phyloP scores from a whole-genome alignment of 2,797 vertebrate genomes.

The Pteronotus mesoamericanus region DNA sequence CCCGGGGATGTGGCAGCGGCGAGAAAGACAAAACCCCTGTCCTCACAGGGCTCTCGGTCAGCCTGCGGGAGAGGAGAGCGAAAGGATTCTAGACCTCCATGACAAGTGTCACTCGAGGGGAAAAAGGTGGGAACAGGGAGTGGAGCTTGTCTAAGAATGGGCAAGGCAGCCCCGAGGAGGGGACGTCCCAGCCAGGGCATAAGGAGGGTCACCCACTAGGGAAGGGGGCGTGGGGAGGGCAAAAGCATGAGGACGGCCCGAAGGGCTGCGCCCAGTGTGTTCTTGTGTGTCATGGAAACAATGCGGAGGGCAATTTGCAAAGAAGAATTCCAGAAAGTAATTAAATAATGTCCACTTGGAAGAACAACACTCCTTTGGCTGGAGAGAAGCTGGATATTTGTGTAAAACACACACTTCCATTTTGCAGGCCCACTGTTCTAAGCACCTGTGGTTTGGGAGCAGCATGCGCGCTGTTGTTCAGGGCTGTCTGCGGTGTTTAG shows the following conservation, averaged over 20 bases:
- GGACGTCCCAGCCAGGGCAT: too few relatives aligned
- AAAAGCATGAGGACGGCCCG: neutral
- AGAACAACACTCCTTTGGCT: neutral
- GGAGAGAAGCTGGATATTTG: neutral
- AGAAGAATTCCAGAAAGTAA: neutral
- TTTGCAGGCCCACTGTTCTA: neutral
- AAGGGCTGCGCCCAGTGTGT: neutral
- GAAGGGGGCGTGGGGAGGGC: too few relatives aligned
- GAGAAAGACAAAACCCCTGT: neutral
- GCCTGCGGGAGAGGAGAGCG: neutral
- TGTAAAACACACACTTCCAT: neutral
- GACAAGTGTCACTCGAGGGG: neutral
- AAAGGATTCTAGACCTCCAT: neutral
- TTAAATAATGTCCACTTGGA: neutral
- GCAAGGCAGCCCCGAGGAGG: neutral
- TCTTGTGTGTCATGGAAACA: neutral
- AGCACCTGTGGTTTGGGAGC: neutral
- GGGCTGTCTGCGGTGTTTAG: neutral
- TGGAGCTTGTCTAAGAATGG: neutral
- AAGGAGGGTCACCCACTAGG: neutral
- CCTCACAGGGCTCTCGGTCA: neutral
- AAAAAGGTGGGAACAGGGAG: neutral
- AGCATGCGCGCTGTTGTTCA: neutral
- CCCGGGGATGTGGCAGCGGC: neutral
- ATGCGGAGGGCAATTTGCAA: neutral